Conservation (phyloP, 2,113 vertebrate genomes). For the Leucosticte australis region DNA sequence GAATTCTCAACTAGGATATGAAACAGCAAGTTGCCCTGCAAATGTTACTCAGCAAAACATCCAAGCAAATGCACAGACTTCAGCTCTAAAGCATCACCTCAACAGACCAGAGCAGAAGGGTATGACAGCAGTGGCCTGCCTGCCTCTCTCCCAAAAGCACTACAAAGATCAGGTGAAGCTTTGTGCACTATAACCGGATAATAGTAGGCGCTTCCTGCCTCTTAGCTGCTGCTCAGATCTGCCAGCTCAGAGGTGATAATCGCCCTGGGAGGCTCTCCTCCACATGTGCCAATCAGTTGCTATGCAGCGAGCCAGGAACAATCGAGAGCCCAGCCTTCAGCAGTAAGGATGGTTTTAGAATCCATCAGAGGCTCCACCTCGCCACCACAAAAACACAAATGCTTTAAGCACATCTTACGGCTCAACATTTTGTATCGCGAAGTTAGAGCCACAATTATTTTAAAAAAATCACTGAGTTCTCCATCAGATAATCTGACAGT, state of each 20-base stretch:
- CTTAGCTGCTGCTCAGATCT: neutral
- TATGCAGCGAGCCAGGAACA: neutral
- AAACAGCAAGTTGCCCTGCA: neutral
- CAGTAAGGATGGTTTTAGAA: neutral
- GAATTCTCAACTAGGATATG: neutral
- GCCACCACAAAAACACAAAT: neutral
- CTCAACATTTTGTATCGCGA: neutral
- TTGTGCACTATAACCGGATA: neutral
- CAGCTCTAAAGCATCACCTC: neutral
- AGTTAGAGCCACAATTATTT: neutral
- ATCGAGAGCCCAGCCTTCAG: neutral
- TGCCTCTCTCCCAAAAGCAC: neutral
- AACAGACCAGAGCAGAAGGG: neutral
- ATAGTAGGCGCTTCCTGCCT: neutral
- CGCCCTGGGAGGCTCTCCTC: neutral
- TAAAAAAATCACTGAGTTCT: neutral
- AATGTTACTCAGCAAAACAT: neutral
- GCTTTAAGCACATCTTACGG: neutral
- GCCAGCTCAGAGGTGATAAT: conserved; percentile 15
- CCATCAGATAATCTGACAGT: neutral
- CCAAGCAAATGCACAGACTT: neutral
- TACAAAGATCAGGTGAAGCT: neutral
- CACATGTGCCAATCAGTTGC: neutral
- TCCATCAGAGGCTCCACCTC: neutral
- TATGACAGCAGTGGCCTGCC: neutral